Evolutionary conservation across 2,113 vertebrate species (phyloP), one percentile per base, ranked within the genome.

Genomic region (Lycocorax pyrrhopterus): DNA sequence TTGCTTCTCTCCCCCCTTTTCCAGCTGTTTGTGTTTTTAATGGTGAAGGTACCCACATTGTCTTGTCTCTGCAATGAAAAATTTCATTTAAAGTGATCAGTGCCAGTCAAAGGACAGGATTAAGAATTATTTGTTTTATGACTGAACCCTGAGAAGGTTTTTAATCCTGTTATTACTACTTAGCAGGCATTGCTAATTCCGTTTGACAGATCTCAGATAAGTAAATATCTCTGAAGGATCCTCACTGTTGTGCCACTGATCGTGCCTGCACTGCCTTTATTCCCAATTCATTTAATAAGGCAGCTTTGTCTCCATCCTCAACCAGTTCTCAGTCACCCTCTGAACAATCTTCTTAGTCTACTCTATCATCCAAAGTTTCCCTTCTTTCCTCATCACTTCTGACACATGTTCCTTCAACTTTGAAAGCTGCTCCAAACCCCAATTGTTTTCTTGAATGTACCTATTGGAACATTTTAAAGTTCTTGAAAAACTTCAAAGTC

Each of bases 131-230:
- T 87, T 81, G 55, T 86, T 91, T 77, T 83, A 77, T 71, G 82
- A 77, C 51, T 90, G 53, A 85, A 87, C 19, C 71, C 78, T 52
- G 30, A 91, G 77, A 93, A 96, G 43, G 27, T 58, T 68, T 95
- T 94, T 94, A 95, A 95, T 96, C 63, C 63, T 80, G 67, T 83
- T 93, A 90, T 89, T 94, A 30, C 55, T 87, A 85, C 22, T 90
- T 91, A 90, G 53, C 25, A 90, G 72, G 78, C 55, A 85, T 29
- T 80, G 55, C 59, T 91, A 96, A 95, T 93, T 93, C 67, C 63
- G 71, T 90, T 63, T 88, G 93, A 95, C 74, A 93, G n/a, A 85
- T 74, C 84, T 56, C 63, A 83, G 62, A 59, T 80, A 93, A 83
- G 74, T 26, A 89, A 73, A 25, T 69, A 85, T 74, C 93, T 91